phyloP scores from a whole-genome alignment of 2,797 vertebrate genomes.

The Rhinatrema bivittatum region DNA sequence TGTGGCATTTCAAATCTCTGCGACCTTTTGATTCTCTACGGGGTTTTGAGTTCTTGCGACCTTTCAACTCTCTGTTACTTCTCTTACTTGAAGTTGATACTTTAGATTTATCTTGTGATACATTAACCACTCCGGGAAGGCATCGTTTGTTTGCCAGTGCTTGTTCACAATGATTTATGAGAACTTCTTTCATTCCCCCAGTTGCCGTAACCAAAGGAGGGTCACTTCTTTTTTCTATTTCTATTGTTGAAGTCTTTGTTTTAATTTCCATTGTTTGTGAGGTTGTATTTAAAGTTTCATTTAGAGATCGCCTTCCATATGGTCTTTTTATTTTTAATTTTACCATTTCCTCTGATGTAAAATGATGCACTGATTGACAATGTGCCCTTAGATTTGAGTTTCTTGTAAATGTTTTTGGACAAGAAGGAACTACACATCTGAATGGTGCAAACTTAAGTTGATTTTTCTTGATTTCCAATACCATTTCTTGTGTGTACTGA shows the following conservation, averaged over 20 bases:
- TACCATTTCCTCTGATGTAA: slow-evolving; percentile 77
- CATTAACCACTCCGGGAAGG: slow-evolving; percentile 19
- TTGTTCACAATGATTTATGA: slow-evolving; percentile 18
- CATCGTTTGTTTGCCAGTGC: slow-evolving; percentile 46
- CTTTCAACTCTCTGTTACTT: not conserved
- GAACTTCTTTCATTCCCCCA: slow-evolving; percentile 22
- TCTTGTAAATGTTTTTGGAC: slow-evolving; percentile 87
- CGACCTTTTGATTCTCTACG: too few relatives aligned
- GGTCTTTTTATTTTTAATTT: slow-evolving; percentile 77
- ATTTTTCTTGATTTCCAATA: slow-evolving; percentile 79
- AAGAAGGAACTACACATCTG: slow-evolving; percentile 79
- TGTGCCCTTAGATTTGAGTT: slow-evolving; percentile 95
- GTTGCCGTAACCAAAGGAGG: slow-evolving; percentile 20
- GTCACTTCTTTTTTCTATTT: slow-evolving; percentile 39
- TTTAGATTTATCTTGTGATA: slow-evolving; percentile 31
- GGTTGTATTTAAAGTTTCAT: slow-evolving; percentile 29
- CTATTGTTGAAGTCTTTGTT: slow-evolving; percentile 18
- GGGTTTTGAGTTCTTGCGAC: too few relatives aligned
- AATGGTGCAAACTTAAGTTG: slow-evolving; percentile 87
- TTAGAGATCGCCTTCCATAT: slow-evolving; percentile 58
- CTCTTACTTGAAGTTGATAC: slow-evolving; percentile 2
- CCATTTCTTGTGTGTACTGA: slow-evolving; percentile 81
- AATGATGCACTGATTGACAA: slow-evolving; percentile 80
- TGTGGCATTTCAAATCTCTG: too few relatives aligned
- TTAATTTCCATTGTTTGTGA: slow-evolving; percentile 40